Base-by-base conservation (phyloP, 2,888 invertebrate species). In the Drosophila testacea region DNA sequence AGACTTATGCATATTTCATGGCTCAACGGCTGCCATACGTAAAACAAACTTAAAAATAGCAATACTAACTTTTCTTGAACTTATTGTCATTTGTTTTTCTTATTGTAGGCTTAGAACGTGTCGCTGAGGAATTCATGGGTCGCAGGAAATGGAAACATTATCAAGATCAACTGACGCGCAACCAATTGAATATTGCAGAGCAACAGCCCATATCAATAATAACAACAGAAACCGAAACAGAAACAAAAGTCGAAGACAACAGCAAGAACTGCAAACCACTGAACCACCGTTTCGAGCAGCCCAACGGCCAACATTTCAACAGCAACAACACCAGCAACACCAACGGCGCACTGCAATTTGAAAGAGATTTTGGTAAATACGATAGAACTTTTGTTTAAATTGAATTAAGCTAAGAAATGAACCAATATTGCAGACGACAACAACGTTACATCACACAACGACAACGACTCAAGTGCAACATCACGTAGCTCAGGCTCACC, bases 81-180 rank as follows among this genome's bases (percentile, higher is more conserved):
- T 55, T 28, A n/a, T 11, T 22, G 30, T 32, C 0, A 10, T 1
- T 4, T 32, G 5, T 22, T 3, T 6, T 50, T 60, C 32, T 57
- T 0, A 38, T 38, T 55, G 9, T 93, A 97, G 97, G 97, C 95
- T 95, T 97, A 96, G 97, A 97, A 96, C 96, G 97, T 94, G 96
- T 97, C 95, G 97, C 97, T 95, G 97, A 97, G 95, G 97, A 97
- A 96, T 96, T 97, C 95, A 97, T 97, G 97, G 97, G 97, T 95
- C 96, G 96, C 95, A 96, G 97, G 96, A 97, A 96, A 97, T 97
- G 97, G 97, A 96, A 96, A 95, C 95, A 96, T 94, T 97, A 96
- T 94, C 97, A 97, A 95, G 96, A 97, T 94, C 94, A 94, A 89
- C 93, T 94, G 93, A 93, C 93, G 92, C 93, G 93, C 92, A 93